Percentiles rank a stretch among this genome's conserved stretches.
These are phyloP conservation scores for Hemichromis elongatus DNA, from an alignment of 2,113 vertebrate genomes.

Conservation along the genomic window DNA sequence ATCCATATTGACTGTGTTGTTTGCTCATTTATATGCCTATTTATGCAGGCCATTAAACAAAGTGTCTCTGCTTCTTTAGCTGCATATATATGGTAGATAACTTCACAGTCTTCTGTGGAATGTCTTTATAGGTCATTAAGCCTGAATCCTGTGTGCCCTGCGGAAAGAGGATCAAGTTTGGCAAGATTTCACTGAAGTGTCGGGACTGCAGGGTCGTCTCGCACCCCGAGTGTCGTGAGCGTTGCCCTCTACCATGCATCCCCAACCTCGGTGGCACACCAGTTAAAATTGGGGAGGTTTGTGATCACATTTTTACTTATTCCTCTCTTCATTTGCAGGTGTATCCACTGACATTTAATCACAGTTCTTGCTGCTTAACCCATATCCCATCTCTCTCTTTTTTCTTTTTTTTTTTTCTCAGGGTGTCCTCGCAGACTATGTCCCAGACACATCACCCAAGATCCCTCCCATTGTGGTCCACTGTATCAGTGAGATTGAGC, in stretches of 20 bases:
- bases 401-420: conserved; percentile 32
- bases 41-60: neutral
- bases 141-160: conserved; percentile 96
- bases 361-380: neutral
- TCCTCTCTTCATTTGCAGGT: neutral
- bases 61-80: neutral
- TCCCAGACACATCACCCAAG: conserved; percentile 85
- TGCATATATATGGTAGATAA: neutral
- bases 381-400: neutral
- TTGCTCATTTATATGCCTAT: neutral
- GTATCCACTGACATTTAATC: neutral
- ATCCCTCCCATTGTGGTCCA: conserved; percentile 91
- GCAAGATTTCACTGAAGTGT: conserved; percentile 91
- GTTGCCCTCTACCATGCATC: conserved; percentile 93
- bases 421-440: conserved; percentile 89
- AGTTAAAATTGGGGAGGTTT: conserved; percentile 84
- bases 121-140: conserved; percentile 86
- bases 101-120: neutral
- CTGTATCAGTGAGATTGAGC: conserved; percentile 95
- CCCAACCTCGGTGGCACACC: conserved; percentile 83
- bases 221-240: conserved; percentile 91
- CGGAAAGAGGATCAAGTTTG: conserved; percentile 95
- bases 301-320: neutral
- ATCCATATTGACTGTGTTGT: neutral
- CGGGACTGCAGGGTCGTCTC: conserved; percentile 89